Evolutionary conservation across 2,113 vertebrate genomes (phyloP), one percentile per base, ranked within the genome.

Genomic region (Ptychochromis oligacanthus): DNA sequence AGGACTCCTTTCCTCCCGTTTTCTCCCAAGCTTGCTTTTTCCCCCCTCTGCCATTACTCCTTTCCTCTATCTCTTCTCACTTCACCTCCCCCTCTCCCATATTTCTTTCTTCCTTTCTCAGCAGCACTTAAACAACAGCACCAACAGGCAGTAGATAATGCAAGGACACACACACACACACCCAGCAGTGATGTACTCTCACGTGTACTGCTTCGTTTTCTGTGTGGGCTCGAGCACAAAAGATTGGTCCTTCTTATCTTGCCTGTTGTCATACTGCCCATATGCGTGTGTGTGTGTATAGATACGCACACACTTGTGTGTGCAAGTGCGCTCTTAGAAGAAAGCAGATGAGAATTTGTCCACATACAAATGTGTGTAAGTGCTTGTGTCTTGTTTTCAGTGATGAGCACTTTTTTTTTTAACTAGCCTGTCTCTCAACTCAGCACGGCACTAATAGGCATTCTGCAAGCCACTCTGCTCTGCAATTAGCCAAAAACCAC

Each of bases 401-500:
- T 58, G 81, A 87, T 65, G 67, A 78, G 75, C 28, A 34, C 76
- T 34, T 67, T 77, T 34, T 67, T 77, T 57, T 54, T 49, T 11
- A 72, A 49, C 65, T 43, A 56, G 54, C 70, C 74, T 88, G 86
- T 87, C 85, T 87, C 87, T 90, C 87, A 88, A 82, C 86, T 56
- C 89, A 84, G 90, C 87, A 64, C 5, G 60, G 77, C 28, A 52
- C 87, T 91, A 90, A 91, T 88, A 82, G 78, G 80, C 83, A 80
- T 91, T 92, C 83, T 70, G 81, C 74, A 24, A 91, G 56, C 78
- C 78, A 62, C 77, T 78, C 77, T 43, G 77, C 82, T 88, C 83
- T 74, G 85, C 82, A 93, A 94, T 94, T 93, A 93, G 72, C 82
- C 28, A 13, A 49, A 92, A 91, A 89, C 79, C 75, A 80, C 5